Percentiles rank a stretch among this genome's conserved stretches.
phyloP scores from a whole-genome alignment of 2,113 vertebrate genomes.

The Cnemophilus loriae region DNA sequence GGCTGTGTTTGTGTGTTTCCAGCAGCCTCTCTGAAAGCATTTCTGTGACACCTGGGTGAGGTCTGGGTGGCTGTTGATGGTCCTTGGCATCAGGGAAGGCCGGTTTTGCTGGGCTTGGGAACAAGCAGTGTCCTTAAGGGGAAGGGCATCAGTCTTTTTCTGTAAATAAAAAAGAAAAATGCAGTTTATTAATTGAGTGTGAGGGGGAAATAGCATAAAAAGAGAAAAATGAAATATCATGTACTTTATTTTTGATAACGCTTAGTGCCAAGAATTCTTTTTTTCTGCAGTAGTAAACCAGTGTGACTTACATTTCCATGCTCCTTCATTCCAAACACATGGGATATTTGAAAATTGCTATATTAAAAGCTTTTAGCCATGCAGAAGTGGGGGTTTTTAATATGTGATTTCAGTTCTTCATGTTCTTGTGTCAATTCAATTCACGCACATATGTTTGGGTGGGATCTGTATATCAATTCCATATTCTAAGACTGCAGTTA shows the following conservation, averaged over 20 bases:
- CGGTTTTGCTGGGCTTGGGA: neutral
- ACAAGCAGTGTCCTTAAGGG: neutral
- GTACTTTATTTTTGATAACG: neutral
- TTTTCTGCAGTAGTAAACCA: neutral
- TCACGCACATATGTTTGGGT: fast-evolving
- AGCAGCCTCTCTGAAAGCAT: neutral
- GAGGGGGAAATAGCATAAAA: neutral
- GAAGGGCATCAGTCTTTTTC: neutral
- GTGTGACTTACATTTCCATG: neutral
- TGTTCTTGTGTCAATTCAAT: neutral
- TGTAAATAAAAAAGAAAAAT: neutral
- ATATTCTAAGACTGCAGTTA: neutral
- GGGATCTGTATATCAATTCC: neutral
- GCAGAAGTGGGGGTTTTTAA: neutral
- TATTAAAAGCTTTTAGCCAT: neutral
- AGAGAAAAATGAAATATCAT: neutral
- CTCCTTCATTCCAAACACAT: neutral
- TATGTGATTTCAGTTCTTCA: neutral
- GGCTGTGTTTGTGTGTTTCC: neutral
- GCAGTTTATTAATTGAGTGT: neutral
- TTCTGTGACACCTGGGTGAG: neutral
- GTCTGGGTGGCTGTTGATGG: neutral
- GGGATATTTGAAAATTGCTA: neutral
- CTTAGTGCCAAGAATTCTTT: neutral
- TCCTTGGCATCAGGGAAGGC: neutral